These are phyloP conservation scores for Patiria pectinifera DNA, from an alignment of 53 echinoderm and acorn worm species.

Conservation along the genomic window DNA sequence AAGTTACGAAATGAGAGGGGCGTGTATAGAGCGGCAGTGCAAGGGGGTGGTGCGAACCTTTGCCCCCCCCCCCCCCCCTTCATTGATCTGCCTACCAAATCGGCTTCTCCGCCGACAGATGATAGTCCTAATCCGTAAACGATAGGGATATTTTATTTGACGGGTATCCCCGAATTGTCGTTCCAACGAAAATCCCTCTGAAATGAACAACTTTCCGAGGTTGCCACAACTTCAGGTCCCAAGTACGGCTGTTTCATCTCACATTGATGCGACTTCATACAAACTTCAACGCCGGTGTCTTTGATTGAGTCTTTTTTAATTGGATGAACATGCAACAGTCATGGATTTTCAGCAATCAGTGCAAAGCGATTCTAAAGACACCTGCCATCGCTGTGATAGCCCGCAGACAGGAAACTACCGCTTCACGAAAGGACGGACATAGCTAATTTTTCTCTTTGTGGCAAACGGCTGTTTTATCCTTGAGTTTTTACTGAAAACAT, in stretches of 20 bases:
- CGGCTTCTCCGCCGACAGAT: neutral
- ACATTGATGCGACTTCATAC: neutral
- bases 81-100: neutral
- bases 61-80: neutral
- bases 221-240: neutral
- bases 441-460: constrained; percentile 40
- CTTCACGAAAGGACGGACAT: constrained; percentile 65
- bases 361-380: constrained; percentile 30
- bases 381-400: constrained; percentile 57
- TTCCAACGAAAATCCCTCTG: constrained; percentile 28
- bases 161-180: constrained; percentile 19
- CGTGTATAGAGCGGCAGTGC: neutral
- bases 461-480: constrained; percentile 41
- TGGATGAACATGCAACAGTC: constrained; percentile 40
- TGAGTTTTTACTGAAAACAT: no score
- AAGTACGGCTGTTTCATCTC: constrained; percentile 43
- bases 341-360: constrained; percentile 19
- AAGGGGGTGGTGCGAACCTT: neutral
- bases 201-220: constrained; percentile 12
- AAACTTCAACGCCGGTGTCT: neutral
- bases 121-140: neutral
- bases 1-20: neutral
- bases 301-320: constrained; percentile 16
- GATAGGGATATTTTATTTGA: neutral
- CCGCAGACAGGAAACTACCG: constrained; percentile 65